A percentile compares a stretch with the other conserved stretches of the same genome.
Evolutionary conservation across 2,888 invertebrate genomes (phyloP).

Genomic region (Sphaerophoria taeniata): DNA sequence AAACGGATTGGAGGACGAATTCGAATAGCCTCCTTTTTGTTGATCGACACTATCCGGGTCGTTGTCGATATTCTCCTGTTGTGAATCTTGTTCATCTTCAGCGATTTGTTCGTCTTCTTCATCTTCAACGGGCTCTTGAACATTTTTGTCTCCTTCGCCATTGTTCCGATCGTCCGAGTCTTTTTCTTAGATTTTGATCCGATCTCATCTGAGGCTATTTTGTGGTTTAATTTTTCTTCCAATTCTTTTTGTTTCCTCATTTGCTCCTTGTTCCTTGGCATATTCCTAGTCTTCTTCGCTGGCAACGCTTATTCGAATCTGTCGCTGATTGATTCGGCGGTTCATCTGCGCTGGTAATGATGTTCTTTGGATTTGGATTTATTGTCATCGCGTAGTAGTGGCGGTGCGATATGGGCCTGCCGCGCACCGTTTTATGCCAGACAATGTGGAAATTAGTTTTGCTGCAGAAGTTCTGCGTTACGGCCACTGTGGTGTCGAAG

Average conservation of each 20-base stretch:
- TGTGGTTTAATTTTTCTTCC: conserved; percentile 76
- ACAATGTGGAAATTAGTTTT: no score
- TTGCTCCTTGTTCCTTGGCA: conserved; percentile 82
- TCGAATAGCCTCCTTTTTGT: not conserved
- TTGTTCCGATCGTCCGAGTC: conserved; percentile 6
- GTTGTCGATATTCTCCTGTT: not conserved
- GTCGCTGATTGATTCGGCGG: conserved; percentile 87
- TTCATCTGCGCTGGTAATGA: conserved; percentile 84
- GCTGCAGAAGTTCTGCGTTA: no score
- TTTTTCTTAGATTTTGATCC: conserved; percentile 5
- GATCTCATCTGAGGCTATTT: conserved; percentile 62
- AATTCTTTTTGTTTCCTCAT: conserved; percentile 77
- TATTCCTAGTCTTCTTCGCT: conserved; percentile 86
- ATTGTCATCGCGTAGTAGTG: no score
- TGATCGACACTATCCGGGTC: conserved; percentile 13
- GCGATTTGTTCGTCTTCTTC: conserved; percentile 4
- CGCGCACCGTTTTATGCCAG: no score
- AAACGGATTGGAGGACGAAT: conserved; percentile 46
- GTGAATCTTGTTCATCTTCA: conserved; percentile 20
- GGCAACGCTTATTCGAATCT: conserved; percentile 86
- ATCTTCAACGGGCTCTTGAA: not conserved
- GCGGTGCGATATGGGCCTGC: no score
- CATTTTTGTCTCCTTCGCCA: not conserved
- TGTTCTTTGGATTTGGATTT: no score
- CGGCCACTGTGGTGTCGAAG: no score